Evolutionary conservation across 2,888 invertebrate genomes (phyloP).

Genomic region (Sericinus montela): DNA sequence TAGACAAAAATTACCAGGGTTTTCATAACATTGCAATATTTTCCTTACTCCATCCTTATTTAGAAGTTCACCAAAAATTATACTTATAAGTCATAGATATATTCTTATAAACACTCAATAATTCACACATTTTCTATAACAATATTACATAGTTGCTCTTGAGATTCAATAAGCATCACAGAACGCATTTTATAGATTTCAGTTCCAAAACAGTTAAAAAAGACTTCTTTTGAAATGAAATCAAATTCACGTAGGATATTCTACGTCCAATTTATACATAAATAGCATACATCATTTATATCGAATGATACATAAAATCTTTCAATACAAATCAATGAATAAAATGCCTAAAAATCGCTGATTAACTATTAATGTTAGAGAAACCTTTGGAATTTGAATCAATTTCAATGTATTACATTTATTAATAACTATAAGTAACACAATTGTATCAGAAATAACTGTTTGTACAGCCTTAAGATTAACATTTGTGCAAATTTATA

Average conservation of each 20-base stretch:
- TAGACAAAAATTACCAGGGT: no score
- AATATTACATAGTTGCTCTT: not conserved
- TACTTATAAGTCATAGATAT: no score
- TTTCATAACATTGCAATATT: no score
- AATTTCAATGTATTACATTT: not conserved
- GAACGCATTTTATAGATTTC: not conserved
- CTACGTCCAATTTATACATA: no score
- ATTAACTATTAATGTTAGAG: not conserved
- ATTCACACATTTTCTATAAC: no score
- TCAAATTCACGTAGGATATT: no score
- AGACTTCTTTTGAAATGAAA: no score
- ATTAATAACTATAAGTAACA: not conserved
- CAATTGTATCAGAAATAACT: slow-evolving; percentile 2
- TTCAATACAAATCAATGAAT: not conserved
- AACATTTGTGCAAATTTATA: slow-evolving; percentile 19
- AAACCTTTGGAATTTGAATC: not conserved
- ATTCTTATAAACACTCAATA: no score
- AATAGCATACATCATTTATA: not conserved
- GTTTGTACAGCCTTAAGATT: slow-evolving; percentile 12
- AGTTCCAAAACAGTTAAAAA: not conserved
- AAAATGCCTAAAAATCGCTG: not conserved
- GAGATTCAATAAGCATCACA: slow-evolving; percentile 1
- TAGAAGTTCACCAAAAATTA: no score
- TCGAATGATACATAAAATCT: slow-evolving; percentile 2
- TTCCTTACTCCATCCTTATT: no score